phyloP scores from a whole-genome alignment of 2,113 vertebrate species.

The Chloroceryle aenea region DNA sequence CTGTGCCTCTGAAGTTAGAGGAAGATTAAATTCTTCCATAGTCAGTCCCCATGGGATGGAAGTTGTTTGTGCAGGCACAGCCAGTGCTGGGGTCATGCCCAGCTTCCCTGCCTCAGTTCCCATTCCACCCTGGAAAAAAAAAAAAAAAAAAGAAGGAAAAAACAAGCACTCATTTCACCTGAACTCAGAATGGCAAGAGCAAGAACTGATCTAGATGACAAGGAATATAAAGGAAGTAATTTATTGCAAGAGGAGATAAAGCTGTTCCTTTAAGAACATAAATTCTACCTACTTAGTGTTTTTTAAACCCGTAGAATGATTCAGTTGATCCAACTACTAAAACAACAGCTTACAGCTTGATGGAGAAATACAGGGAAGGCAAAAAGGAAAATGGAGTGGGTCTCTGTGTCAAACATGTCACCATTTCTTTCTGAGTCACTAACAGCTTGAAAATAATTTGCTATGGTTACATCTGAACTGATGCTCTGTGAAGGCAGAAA shows the following conservation, averaged over 20 bases:
- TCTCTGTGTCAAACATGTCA: background rate
- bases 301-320: background rate
- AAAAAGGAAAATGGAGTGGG: background rate
- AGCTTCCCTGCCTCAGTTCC: background rate
- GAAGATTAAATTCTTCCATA: background rate
- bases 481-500: background rate
- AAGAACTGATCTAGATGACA: background rate
- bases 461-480: background rate
- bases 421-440: background rate
- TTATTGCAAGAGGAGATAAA: background rate
- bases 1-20: background rate
- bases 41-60: background rate
- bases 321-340: background rate
- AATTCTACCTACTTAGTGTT: background rate
- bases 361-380: background rate
- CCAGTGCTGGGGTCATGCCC: background rate
- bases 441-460: background rate
- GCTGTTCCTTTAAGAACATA: background rate
- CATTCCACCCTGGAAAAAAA: background rate
- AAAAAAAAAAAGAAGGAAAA: background rate
- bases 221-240: background rate
- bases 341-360: background rate
- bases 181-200: background rate
- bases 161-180: background rate
- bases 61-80: background rate